These are phyloP conservation scores for Cyclophora punctaria DNA, from an alignment of 2,888 invertebrate species.

Conservation along the genomic window DNA sequence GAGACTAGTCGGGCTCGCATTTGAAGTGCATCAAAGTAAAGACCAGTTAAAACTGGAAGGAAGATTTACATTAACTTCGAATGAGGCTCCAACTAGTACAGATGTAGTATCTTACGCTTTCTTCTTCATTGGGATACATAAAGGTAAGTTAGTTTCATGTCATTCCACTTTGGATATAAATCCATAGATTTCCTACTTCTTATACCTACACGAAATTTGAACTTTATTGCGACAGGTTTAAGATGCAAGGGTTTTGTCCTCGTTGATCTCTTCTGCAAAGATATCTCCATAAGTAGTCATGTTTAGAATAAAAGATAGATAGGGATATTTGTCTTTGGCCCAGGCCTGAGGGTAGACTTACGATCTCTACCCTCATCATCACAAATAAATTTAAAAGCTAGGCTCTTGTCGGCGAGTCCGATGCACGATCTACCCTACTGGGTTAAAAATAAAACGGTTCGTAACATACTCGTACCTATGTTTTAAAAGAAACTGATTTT, in stretches of 20 bases:
- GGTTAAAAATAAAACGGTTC: neutral
- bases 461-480: neutral
- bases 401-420: neutral
- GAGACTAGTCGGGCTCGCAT: slow-evolving; percentile 87
- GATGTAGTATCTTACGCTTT: slow-evolving; percentile 86
- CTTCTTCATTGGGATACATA: slow-evolving; percentile 88
- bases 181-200: no score
- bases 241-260: no score
- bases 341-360: no score
- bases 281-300: no score
- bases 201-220: no score
- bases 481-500: no score
- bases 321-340: no score
- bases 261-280: no score
- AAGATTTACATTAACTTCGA: slow-evolving; percentile 23
- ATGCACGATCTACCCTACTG: neutral
- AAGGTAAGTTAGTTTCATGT: slow-evolving; percentile 66
- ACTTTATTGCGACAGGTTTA: no score
- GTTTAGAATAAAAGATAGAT: no score
- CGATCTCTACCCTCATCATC: no score
- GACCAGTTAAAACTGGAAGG: slow-evolving; percentile 15
- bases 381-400: neutral
- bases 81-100: slow-evolving; percentile 57
- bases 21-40: slow-evolving; percentile 75
- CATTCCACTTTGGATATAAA: no score